Conservation (phyloP, 1,140 invertebrate genomes). For the Zaprionus camerounensis region DNA sequence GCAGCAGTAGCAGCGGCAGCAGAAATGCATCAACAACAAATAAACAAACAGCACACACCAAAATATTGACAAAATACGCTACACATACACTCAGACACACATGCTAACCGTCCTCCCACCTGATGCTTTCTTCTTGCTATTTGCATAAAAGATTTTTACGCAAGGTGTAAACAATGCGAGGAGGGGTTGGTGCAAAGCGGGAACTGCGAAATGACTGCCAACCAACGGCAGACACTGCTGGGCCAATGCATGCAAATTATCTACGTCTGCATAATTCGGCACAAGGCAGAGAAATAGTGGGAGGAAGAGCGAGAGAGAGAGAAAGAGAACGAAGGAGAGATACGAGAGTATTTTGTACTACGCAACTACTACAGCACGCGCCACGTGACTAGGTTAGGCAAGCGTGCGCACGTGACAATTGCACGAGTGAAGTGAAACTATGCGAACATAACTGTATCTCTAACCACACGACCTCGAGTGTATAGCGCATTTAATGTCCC, state of each 20-base stretch:
- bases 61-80: constrained; percentile 68
- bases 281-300: constrained; percentile 11
- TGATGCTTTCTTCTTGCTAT: constrained; percentile 18
- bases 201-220: constrained; percentile 24
- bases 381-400: constrained; percentile 25
- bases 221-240: constrained; percentile 44
- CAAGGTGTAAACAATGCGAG: constrained; percentile 49
- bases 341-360: neutral
- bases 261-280: constrained; percentile 18
- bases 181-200: neutral
- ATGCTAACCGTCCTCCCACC: neutral
- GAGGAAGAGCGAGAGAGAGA: neutral
- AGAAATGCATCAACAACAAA: constrained; percentile 55
- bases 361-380: constrained; percentile 12
- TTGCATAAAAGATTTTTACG: constrained; percentile 55
- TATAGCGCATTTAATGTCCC: neutral
- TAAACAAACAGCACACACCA: constrained; percentile 59
- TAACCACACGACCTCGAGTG: constrained; percentile 4
- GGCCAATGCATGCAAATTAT: constrained; percentile 39
- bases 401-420: constrained; percentile 6
- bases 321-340: too few species aligned
- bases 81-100: too few species aligned
- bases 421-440: neutral
- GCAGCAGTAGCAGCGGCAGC: constrained; percentile 36
- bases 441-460: neutral